Percentiles rank a stretch among this genome's conserved stretches.
phyloP scores from a whole-genome alignment of 2,888 invertebrate genomes.

The Drosophila anomelani region DNA sequence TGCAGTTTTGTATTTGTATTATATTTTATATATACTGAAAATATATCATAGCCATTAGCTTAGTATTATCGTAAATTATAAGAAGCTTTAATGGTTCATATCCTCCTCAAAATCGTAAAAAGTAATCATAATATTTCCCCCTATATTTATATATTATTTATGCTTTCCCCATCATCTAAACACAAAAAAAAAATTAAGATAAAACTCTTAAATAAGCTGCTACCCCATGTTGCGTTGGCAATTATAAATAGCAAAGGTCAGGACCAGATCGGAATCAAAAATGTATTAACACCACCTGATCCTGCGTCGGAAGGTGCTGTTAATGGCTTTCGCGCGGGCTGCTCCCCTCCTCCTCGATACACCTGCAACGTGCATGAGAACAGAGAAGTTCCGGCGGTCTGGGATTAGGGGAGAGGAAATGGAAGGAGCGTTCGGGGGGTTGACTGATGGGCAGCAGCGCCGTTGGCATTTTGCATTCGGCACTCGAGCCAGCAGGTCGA shows the following conservation, averaged over 20 bases:
- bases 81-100: background rate
- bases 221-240: background rate
- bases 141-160: background rate
- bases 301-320: conserved; percentile 1
- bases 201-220: background rate
- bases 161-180: background rate
- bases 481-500: conserved; percentile 59
- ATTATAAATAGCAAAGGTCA: background rate
- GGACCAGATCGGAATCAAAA: conserved; percentile 3
- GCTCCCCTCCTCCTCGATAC: background rate
- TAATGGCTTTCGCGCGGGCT: background rate
- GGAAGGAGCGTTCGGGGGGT: background rate
- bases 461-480: conserved; percentile 67
- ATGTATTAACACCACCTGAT: conserved; percentile 9
- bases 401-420: background rate
- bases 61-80: too few relatives aligned
- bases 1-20: too few relatives aligned
- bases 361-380: background rate
- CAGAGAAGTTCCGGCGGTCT: conserved; percentile 3
- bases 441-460: conserved; percentile 25
- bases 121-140: background rate
- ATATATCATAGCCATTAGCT: too few relatives aligned
- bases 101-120: background rate
- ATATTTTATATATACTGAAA: too few relatives aligned
- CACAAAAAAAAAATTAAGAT: background rate